Evolutionary conservation across 2,113 vertebrate genomes (phyloP).

Genomic region (Phocoena phocoena): DNA sequence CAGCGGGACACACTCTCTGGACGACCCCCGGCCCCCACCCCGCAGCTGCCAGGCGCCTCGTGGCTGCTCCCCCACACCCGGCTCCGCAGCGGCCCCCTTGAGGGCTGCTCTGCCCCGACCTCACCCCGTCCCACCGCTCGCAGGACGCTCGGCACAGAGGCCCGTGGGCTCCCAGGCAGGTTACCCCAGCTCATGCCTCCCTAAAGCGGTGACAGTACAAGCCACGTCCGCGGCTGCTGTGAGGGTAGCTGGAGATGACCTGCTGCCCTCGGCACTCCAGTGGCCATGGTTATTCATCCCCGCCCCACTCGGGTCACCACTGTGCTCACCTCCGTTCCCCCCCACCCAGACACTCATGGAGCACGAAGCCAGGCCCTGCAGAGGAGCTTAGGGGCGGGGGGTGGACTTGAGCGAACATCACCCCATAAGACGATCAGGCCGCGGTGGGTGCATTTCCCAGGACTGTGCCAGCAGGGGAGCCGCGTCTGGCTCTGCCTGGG

Average conservation of each 20-base stretch:
- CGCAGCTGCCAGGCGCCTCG: accelerated
- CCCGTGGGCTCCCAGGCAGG: background rate
- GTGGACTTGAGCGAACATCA: background rate
- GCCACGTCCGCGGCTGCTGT: accelerated
- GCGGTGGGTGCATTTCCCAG: accelerated
- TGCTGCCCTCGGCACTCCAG: accelerated
- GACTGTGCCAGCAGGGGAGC: accelerated
- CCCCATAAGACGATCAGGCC: accelerated
- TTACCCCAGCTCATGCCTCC: background rate
- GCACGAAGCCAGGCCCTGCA: background rate
- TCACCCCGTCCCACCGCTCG: background rate
- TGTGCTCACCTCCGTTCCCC: background rate
- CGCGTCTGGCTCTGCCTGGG: background rate
- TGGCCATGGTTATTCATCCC: accelerated
- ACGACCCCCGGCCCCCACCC: no score
- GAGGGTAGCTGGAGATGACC: accelerated
- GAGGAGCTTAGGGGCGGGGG: background rate
- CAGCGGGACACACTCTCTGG: no score
- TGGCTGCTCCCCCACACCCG: background rate
- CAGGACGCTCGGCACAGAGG: background rate
- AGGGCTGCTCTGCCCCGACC: no score
- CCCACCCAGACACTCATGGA: accelerated
- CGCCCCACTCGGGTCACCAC: background rate
- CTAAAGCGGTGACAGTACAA: background rate
- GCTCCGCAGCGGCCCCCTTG: no score